Base-by-base conservation (phyloP, 2,797 vertebrate genomes). In the Oreochromis grahami region DNA sequence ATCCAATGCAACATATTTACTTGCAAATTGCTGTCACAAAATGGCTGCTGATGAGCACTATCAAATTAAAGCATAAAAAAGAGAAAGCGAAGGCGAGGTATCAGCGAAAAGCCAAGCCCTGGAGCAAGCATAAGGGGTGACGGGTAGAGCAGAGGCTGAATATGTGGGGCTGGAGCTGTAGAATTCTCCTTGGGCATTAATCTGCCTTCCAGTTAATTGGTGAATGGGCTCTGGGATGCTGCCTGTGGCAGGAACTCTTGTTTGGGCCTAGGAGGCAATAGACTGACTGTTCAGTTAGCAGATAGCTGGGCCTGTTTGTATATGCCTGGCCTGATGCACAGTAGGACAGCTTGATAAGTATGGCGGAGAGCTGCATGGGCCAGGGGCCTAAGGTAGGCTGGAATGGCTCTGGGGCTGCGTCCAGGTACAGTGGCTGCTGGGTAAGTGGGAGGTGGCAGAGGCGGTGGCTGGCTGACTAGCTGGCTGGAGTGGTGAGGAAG, bases 341-440 rank as follows among this genome's bases (percentile, higher is more conserved):
- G 90, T 52, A 90, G 92, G 94, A 94, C 94, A 94, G 95, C 93
- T 94, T 95, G 95, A 84, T 94, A 94, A 94, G 95, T 94, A 82
- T 89, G 93, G 90, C 65, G 65, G 65, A 83, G 87, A 91, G 92
- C 93, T 53, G 89, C 92, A 70, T 87, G 94, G 93, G 95, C 95
- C 92, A 91, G 88, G 86, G 93, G 93, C 93, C 94, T 90, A 92
- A 94, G 94, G 95, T 94, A 85, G 93, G 89, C 89, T 93, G 94
- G 93, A 92, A 93, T 93, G 92, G 93, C 93, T 94, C 88, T 94
- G 94, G 95, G 94, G 94, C 90, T 81, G 93, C 53, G 74, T 92
- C 94, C 95, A 95, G 95, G 94, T 95, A 95, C 87, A 92, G 93
- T 93, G 92, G 90, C 91, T 94, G 92, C 91, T 94, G 93, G 92